Percentiles rank a stretch among this genome's conserved stretches.
phyloP scores from a whole-genome alignment of 2,888 invertebrate genomes.

The Cantharis flavilabris region DNA sequence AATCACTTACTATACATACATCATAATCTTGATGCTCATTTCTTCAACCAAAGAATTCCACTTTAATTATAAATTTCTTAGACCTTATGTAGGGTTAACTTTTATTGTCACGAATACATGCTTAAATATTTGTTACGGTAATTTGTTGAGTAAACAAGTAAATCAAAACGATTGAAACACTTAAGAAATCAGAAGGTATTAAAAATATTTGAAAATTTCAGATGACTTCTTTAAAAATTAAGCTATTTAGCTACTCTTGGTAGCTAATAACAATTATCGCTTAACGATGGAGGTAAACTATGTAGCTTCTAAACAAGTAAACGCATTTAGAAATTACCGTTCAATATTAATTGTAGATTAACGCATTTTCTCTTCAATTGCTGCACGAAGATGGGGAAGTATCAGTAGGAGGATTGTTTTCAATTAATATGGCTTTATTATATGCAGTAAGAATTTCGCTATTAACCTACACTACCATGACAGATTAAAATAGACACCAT shows the following conservation, averaged over 20 bases:
- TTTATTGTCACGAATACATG: background rate
- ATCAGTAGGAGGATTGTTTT: background rate
- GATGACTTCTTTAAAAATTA: background rate
- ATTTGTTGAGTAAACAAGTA: background rate
- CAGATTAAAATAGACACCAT: no score
- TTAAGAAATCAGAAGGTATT: background rate
- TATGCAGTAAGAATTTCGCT: background rate
- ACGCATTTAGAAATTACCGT: background rate
- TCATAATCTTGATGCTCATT: rapidly evolving
- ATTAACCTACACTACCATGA: no score
- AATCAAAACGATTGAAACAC: background rate
- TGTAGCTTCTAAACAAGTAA: background rate
- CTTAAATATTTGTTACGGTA: background rate
- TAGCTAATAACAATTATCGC: background rate
- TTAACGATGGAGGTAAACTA: background rate
- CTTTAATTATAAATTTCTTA: background rate
- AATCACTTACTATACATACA: background rate
- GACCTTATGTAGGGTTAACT: background rate
- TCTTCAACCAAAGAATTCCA: background rate
- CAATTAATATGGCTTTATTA: background rate
- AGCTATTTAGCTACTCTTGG: background rate
- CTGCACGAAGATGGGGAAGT: no score
- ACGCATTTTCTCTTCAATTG: background rate
- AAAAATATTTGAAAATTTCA: background rate
- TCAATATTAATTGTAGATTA: background rate